A percentile compares a stretch with the other conserved stretches of the same genome.
phyloP scores from a whole-genome alignment of 2,113 vertebrate species.

The Brachirus orientalis region DNA sequence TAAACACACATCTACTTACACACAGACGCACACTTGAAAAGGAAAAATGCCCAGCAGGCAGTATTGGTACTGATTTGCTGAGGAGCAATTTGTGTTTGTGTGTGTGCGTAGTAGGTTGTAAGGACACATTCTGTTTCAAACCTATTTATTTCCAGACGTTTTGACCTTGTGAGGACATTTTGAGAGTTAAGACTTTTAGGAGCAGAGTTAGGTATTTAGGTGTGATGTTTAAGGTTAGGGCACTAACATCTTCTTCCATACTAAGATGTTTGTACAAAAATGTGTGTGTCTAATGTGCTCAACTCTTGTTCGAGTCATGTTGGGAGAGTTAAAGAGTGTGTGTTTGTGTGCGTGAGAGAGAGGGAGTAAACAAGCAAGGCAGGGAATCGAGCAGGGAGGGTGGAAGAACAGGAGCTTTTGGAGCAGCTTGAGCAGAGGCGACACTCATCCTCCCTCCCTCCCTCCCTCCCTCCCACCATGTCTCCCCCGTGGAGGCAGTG shows the following conservation, averaged over 20 bases:
- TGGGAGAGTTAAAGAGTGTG: slow-evolving; percentile 30
- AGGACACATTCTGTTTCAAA: too few species aligned
- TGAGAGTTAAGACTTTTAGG: too few species aligned
- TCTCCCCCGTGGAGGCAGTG: slow-evolving; percentile 30
- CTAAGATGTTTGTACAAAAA: neutral
- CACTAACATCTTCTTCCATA: too few species aligned
- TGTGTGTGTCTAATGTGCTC: slow-evolving; percentile 34
- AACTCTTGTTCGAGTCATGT: slow-evolving; percentile 40
- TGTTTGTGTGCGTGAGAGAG: neutral
- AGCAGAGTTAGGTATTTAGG: too few species aligned
- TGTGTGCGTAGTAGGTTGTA: neutral
- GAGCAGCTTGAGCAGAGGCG: slow-evolving; percentile 36
- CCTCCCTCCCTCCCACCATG: slow-evolving; percentile 8
- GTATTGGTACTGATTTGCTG: slow-evolving; percentile 31
- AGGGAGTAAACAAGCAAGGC: slow-evolving; percentile 17
- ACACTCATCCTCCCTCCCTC: slow-evolving; percentile 2
- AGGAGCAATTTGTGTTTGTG: slow-evolving; percentile 24
- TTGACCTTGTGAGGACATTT: too few species aligned
- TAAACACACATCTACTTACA: slow-evolving; percentile 11
- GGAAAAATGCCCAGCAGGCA: slow-evolving; percentile 48
- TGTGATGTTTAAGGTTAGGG: too few species aligned
- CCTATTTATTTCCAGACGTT: too few species aligned
- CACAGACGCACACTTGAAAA: slow-evolving; percentile 2
- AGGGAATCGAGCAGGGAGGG: slow-evolving; percentile 3
- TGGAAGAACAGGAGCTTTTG: slow-evolving; percentile 46